Base-by-base conservation (phyloP, 2,888 invertebrate genomes). In the Protonemura montana region DNA sequence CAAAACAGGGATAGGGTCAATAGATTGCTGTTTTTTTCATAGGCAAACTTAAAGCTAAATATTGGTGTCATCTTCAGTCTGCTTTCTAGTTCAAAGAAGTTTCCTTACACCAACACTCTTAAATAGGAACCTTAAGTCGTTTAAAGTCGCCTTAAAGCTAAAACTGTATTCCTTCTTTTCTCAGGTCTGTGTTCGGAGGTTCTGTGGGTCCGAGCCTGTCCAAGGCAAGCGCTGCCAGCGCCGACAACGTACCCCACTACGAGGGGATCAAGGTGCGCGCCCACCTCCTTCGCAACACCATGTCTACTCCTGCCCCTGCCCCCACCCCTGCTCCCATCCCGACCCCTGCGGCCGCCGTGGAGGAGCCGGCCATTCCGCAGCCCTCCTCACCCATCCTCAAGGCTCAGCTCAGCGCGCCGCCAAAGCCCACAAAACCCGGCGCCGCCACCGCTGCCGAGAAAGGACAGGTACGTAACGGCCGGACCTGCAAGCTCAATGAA, bases 371-470 rank as follows among this genome's bases (percentile, higher is more conserved):
- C 28, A 81, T 82, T 30, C 86, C 88, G 35, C 87, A 87, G 76
- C 95, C 95, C 82, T 93, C 95, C 42, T 96, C 96, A 81, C 96
- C 96, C 13, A 97, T 97, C 90, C 92, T 97, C 89, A 96, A 97
- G 93, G 97, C 97, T 89, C 96, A 97, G 91, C 92, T 97, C 89
- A 96, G 96, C 89, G 94, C 95, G 89, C 95, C 95, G 88, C 93
- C 94, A 87, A 93, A 93, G 91, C 92, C 91, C 87, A 90, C 89
- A 89, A 90, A 88, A 89, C 90, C 91, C 89, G 16, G 16, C 90
- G 91, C 90, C 90, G 91, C 91, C 90, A 90, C 59, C 59, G 91
- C 90, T 90, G 91, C 91, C 90, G 90, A 91, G 90, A 93, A 93
- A 91, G 93, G 93, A 92, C 93, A 93, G 93, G 94, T 94, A 93